Conservation (phyloP, 2,113 vertebrate genomes). For the Phalacrocorax brasilianus region DNA sequence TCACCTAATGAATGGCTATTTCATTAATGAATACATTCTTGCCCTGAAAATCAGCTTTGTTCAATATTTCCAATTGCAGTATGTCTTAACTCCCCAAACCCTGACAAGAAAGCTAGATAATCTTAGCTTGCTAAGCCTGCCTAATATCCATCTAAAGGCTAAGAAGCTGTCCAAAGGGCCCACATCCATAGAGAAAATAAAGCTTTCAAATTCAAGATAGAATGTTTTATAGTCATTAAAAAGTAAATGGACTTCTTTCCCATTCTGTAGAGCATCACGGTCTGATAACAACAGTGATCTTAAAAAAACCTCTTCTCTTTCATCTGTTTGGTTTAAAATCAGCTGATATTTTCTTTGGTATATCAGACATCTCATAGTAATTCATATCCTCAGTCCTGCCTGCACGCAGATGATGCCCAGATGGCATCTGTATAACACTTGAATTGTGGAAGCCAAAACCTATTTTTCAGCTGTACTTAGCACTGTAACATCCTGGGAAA, state of each 20-base stretch:
- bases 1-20: conserved; percentile 33
- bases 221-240: background rate
- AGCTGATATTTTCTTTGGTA: background rate
- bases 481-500: background rate
- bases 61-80: conserved; percentile 16
- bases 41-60: conserved; percentile 10
- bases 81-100: background rate
- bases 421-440: background rate
- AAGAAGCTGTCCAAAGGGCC: background rate
- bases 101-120: background rate
- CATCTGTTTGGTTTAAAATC: background rate
- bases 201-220: background rate
- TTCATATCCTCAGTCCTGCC: background rate
- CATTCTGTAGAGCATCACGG: background rate
- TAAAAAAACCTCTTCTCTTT: background rate
- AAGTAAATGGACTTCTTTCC: background rate
- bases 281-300: background rate
- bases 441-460: background rate
- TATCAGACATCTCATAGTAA: background rate
- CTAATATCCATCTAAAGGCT: background rate
- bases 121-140: background rate
- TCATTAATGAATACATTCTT: conserved; percentile 28
- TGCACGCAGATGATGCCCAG: background rate
- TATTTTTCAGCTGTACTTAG: background rate
- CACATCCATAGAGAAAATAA: background rate